Percentiles rank a stretch among this genome's conserved stretches.
Evolutionary conservation across 2,888 invertebrate genomes (phyloP).

Genomic region (Temnothorax unifasciatus): DNA sequence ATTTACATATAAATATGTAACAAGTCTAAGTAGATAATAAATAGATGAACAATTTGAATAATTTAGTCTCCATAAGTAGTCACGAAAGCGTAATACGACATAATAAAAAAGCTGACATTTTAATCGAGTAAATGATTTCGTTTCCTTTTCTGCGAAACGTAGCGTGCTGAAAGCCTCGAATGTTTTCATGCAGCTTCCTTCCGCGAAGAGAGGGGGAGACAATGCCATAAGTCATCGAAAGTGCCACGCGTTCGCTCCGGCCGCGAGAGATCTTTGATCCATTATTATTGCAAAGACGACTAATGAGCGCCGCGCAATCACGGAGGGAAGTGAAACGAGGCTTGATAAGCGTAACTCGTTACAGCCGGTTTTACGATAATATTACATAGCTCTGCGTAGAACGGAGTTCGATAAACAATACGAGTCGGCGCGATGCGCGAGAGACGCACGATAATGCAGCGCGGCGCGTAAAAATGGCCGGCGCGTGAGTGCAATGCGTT

Average conservation of each 20-base stretch:
- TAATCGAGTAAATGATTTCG: slow-evolving; percentile 15
- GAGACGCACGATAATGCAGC: slow-evolving; percentile 33
- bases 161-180: background rate
- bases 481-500: slow-evolving; percentile 3
- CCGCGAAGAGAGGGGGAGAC: background rate
- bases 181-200: slow-evolving; percentile 17
- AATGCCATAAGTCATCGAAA: slow-evolving; percentile 7
- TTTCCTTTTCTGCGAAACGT: background rate
- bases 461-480: background rate
- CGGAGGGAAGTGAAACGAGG: slow-evolving; percentile 66
- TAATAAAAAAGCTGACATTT: background rate
- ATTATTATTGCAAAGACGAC: slow-evolving; percentile 47
- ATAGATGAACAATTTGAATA: slow-evolving; percentile 1
- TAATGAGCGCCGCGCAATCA: slow-evolving; percentile 63
- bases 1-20: background rate
- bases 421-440: slow-evolving; percentile 43
- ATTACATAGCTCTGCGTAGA: slow-evolving; percentile 52
- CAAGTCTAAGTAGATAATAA: background rate
- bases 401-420: slow-evolving; percentile 68
- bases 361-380: slow-evolving; percentile 68
- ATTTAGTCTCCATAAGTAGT: background rate
- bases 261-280: slow-evolving; percentile 52
- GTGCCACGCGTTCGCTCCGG: slow-evolving; percentile 33
- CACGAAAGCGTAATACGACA: background rate
- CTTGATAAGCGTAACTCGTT: slow-evolving; percentile 66